Percentiles rank a stretch among this genome's conserved stretches.
These are phyloP conservation scores for Netelia inedita DNA, from an alignment of 2,888 invertebrate species.

Conservation along the genomic window DNA sequence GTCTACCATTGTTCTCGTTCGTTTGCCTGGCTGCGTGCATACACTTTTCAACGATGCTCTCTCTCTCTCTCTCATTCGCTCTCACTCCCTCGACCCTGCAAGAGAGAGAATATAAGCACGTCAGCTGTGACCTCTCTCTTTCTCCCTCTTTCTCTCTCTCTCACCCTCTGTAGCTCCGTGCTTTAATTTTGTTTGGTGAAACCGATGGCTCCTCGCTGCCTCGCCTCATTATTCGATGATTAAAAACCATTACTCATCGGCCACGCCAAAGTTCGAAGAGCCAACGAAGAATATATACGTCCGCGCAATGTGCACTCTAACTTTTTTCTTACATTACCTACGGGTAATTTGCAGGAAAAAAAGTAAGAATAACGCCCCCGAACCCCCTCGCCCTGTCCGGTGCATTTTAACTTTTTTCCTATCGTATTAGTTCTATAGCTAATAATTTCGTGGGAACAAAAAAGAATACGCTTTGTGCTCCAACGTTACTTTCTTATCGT, in stretches of 20 bases:
- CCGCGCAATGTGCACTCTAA: not conserved
- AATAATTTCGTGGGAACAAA: not conserved
- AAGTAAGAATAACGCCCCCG: not conserved
- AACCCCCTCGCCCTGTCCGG: not conserved
- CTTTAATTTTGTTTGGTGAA: conserved; percentile 73
- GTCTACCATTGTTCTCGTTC: conserved; percentile 61
- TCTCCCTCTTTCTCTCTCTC: conserved; percentile 10
- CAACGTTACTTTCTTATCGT: too few relatives aligned
- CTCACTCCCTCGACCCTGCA: conserved; percentile 41
- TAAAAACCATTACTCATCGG: conserved; percentile 73
- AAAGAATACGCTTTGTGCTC: not conserved
- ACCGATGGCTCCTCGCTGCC: conserved; percentile 64
- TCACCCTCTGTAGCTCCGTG: conserved; percentile 35
- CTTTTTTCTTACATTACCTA: not conserved
- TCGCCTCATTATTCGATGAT: conserved; percentile 72
- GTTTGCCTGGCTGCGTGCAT: conserved; percentile 54
- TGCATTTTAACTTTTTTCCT: too few relatives aligned
- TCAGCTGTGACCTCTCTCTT: conserved; percentile 68
- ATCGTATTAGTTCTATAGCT: too few relatives aligned
- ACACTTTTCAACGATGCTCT: conserved; percentile 61
- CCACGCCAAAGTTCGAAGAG: conserved; percentile 52
- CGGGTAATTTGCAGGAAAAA: not conserved
- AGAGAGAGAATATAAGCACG: conserved; percentile 50
- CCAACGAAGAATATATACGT: conserved; percentile 19
- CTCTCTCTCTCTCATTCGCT: conserved; percentile 27